A percentile compares a stretch with the other conserved stretches of the same genome.
Conservation (phyloP, 2,113 vertebrate species). For the Chionomys nivalis region DNA sequence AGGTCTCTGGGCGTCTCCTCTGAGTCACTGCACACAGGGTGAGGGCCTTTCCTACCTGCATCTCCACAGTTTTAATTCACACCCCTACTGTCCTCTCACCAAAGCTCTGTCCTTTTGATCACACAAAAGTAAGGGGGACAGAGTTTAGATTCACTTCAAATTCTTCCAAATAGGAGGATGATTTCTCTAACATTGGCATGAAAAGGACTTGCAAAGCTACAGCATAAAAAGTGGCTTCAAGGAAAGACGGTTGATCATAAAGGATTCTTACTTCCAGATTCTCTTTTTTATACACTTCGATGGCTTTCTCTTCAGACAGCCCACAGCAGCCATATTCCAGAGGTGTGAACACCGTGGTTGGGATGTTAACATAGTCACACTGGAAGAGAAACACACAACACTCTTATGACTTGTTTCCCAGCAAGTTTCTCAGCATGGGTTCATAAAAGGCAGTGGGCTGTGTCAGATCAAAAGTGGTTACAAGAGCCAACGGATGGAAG, state of each 20-base stretch:
- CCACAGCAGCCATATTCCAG: slow-evolving; percentile 97
- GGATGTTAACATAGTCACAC: slow-evolving; percentile 96
- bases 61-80: not conserved
- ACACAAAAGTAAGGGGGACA: not conserved
- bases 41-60: not conserved
- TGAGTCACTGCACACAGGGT: not conserved
- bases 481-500: not conserved
- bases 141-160: slow-evolving; percentile 19
- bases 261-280: slow-evolving; percentile 90
- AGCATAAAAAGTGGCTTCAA: not conserved
- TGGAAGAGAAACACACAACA: slow-evolving; percentile 83
- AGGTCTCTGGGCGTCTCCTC: not conserved
- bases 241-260: not conserved
- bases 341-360: slow-evolving; percentile 97
- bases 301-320: slow-evolving; percentile 92
- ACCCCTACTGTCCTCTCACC: not conserved
- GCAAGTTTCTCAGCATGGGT: not conserved
- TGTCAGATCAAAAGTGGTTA: not conserved
- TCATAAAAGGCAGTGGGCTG: not conserved
- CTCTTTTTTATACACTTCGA: slow-evolving; percentile 88
- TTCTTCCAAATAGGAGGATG: slow-evolving; percentile 18
- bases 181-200: not conserved
- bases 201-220: not conserved
- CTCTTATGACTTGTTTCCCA: not conserved
- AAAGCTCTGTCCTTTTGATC: not conserved